Conservation (phyloP, 1,140 invertebrate genomes). For the Araneus ventricosus region DNA sequence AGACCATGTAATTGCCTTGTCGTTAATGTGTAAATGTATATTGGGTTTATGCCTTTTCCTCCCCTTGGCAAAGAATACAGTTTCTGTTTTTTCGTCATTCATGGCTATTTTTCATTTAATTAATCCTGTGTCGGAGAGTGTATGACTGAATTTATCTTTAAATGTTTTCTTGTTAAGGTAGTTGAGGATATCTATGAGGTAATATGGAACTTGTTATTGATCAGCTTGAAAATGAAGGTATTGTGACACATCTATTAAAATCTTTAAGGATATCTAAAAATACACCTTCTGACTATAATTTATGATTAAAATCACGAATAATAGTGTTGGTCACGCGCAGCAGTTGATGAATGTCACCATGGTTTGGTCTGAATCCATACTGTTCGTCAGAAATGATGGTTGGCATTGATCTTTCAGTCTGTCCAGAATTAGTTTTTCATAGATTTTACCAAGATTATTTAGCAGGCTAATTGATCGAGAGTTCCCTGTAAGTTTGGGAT, state of each 20-base stretch:
- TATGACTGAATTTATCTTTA: constrained; percentile 14
- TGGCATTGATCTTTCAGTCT: not conserved
- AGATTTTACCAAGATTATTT: not conserved
- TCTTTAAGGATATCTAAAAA: constrained; percentile 30
- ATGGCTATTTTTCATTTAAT: no score
- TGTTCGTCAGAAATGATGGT: not conserved
- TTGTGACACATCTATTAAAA: constrained; percentile 46
- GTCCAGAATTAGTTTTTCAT: constrained; percentile 1
- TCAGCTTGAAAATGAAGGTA: constrained; percentile 5
- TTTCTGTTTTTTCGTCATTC: no score
- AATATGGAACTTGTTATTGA: not conserved
- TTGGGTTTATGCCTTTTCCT: no score
- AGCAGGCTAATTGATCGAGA: constrained; percentile 65
- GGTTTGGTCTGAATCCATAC: constrained; percentile 16
- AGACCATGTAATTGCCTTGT: no score
- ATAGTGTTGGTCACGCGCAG: not conserved
- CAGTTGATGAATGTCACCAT: not conserved
- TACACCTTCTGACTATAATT: not conserved
- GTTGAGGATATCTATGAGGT: not conserved
- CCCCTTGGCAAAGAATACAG: no score
- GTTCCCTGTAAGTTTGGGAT: not conserved
- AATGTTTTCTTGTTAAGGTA: constrained; percentile 26
- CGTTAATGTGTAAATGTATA: no score
- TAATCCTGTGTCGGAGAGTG: not conserved
- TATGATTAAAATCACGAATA: not conserved